Evolutionary conservation across 2,888 invertebrate genomes (phyloP), one percentile per base, ranked within the genome.

Genomic region (Drosophila picticornis): DNA sequence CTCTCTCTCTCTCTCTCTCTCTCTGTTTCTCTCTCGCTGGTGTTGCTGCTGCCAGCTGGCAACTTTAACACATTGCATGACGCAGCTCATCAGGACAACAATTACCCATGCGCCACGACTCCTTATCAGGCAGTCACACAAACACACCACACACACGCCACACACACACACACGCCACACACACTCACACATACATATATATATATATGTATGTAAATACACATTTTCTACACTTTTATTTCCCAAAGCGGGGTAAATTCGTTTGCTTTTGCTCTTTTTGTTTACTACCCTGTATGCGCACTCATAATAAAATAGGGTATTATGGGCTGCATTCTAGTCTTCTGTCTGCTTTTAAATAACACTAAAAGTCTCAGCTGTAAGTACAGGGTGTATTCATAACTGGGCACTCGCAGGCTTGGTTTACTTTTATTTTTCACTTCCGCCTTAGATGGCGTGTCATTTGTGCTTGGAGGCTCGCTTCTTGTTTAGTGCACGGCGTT

Each of bases 81-180:
- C 91, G 78, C 80, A 77, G 84, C 84, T 89, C 91, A 90, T 90
- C 91, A 88, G 80, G 72, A 75, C 85, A 72, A 76, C 70, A 79
- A 79, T 78, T 81, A 75, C 52, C 79, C 64, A 58, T 27, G 56
- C 34, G 78, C 77, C 74, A 75, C 71, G 71, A 71, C 79, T 70
- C 51, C 64, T 32, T 29, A 53, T 46, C 70, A 63, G 55, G 64
- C 69, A 64, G 56, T 50, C 73, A 63, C 65, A 61, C 58, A 63
- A 66, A 55, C 67, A 63, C 59, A 63, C 43, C 11, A 32, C 32
- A 52, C 29, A 10, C 19, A n/a, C 10, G 16, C 48, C 13, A 6
- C 22, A 46, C 25, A n/a, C 36, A 38, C 38, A n/a, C n/a, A 38
- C 55, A 27, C 36, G n/a, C n/a, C n/a, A 55, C n/a, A 38, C 36